Percentiles rank a stretch among this genome's conserved stretches.
Conservation (phyloP, 2,888 invertebrate species). For the Tribolium freemani region DNA sequence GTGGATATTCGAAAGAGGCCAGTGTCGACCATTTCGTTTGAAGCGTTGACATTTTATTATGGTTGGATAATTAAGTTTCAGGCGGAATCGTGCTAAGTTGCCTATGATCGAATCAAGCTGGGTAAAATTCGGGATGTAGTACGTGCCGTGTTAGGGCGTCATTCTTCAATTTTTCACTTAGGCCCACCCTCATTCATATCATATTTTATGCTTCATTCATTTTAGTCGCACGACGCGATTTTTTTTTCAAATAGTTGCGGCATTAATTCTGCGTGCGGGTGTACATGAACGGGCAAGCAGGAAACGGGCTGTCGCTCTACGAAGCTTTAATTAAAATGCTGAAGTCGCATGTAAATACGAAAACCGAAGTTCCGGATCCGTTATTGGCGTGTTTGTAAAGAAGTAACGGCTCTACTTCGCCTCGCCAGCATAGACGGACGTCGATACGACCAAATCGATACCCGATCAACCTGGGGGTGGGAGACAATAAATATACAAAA, state of each 20-base stretch:
- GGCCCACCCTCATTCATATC: conserved; percentile 53
- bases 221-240: conserved; percentile 42
- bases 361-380: conserved; percentile 43
- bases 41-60: conserved; percentile 31
- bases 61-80: conserved; percentile 31
- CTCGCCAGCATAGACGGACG: conserved; percentile 35
- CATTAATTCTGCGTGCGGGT: background rate
- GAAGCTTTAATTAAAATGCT: conserved; percentile 48
- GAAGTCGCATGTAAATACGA: conserved; percentile 48
- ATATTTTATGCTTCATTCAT: conserved; percentile 54
- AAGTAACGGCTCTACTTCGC: conserved; percentile 44
- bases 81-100: conserved; percentile 18
- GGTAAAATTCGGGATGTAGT: conserved; percentile 42
- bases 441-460: conserved; percentile 41
- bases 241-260: background rate
- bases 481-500: conserved; percentile 51
- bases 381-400: conserved; percentile 47
- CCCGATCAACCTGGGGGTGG: conserved; percentile 44
- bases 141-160: conserved; percentile 50
- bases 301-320: conserved; percentile 28
- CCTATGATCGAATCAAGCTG: conserved; percentile 16
- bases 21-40: conserved; percentile 23
- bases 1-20: conserved; percentile 25
- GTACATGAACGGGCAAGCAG: conserved; percentile 31
- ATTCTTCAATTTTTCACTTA: conserved; percentile 59